Percentiles rank a stretch among this genome's conserved stretches.
phyloP scores from a whole-genome alignment of 2,113 vertebrate species.

The Chinchilla lanigera region DNA sequence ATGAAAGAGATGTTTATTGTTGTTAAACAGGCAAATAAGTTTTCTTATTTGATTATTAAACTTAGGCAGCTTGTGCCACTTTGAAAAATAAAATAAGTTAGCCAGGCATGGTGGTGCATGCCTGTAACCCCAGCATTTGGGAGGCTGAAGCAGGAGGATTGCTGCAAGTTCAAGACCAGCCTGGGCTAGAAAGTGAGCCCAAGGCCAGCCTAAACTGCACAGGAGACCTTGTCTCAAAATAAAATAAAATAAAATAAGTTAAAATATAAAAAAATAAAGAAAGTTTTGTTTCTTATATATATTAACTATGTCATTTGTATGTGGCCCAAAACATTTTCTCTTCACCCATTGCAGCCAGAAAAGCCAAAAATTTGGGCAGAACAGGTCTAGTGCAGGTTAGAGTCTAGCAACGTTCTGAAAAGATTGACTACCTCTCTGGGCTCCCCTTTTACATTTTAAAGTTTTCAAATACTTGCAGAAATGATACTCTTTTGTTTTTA shows the following conservation, averaged over 20 bases:
- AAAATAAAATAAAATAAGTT: neutral
- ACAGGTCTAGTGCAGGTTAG: neutral
- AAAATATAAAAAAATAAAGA: neutral
- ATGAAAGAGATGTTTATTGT: neutral
- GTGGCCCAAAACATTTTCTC: neutral
- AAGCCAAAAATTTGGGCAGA: neutral
- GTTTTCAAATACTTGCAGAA: conserved; percentile 12
- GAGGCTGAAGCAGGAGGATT: too few relatives aligned
- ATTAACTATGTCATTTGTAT: neutral
- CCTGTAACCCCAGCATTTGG: too few relatives aligned
- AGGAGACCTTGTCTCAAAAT: too few relatives aligned
- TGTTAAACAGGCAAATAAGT: neutral
- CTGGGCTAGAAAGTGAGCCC: too few relatives aligned
- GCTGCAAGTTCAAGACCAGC: too few relatives aligned
- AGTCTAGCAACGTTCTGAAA: neutral
- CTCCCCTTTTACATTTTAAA: neutral
- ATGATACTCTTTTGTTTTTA: neutral
- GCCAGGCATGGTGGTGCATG: too few relatives aligned
- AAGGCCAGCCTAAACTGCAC: too few relatives aligned
- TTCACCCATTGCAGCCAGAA: neutral
- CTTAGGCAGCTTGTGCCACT: neutral
- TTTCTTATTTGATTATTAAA: neutral
- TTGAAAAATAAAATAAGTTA: neutral
- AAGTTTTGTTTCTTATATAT: neutral
- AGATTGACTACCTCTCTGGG: neutral